Evolutionary conservation across 2,797 vertebrate genomes (phyloP), one percentile per base, ranked within the genome.

Genomic region (Aldrovandia affinis): DNA sequence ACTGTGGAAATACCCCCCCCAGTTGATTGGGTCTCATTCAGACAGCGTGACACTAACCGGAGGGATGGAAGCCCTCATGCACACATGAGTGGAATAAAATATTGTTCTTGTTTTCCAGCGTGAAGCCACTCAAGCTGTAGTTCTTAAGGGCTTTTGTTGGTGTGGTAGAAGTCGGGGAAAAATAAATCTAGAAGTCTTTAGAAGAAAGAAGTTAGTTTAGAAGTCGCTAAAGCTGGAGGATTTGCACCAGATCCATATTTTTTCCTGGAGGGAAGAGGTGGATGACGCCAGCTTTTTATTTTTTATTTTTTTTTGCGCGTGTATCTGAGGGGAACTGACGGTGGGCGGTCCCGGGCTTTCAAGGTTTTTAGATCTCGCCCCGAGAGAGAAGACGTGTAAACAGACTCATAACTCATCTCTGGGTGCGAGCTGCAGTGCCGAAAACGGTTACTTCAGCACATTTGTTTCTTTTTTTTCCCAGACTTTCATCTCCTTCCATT

Each of bases 31-130:
- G 59, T 47, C 30, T 50, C 57, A 0, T 65, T 79, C 59, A 81
- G 73, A 55, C 82, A 84, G 52, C 83, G 78, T 84, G 63, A 84
- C 85, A 75, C 54, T 68, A 80, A 77, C 82, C 83, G 80, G 18
- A 68, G 75, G 52, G 14, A 0, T 55, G 52, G 30, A 81, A 73
- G 70, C 42, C 81, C 82, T 50, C 36, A 4, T 70, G 65, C 77
- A 30, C 33, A 81, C 68, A 63, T 57, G 70, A 59, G 36, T 75
- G 55, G 47, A 22, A 42, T 20, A 83, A 84, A 86, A 81, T 68
- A 59, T 82, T 82, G 78, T 78, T 84, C 81, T 82, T 86, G 83
- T 86, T 86, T n/a, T 83, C 22, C 81, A 55, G 59, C 77, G 47
- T 63, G 80, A 83, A 78, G 61, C 47, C 81, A 57, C 54, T 68